Percentiles rank a stretch among this genome's conserved stretches.
These are phyloP conservation scores for Agrilus planipennis DNA, from an alignment of 1,140 invertebrate species.

Conservation along the genomic window DNA sequence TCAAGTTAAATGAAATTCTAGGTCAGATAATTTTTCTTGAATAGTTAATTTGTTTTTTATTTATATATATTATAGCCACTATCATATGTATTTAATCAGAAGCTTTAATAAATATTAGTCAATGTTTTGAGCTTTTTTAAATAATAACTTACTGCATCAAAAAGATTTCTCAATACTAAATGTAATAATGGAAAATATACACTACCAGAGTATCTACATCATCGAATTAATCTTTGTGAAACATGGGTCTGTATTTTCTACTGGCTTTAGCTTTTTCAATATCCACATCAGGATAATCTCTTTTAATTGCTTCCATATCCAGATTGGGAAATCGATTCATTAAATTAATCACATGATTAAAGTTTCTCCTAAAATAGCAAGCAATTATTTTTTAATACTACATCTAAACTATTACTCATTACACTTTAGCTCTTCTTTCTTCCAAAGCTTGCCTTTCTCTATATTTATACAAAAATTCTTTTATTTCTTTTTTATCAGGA, in stretches of 20 bases:
- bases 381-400: conserved; percentile 1
- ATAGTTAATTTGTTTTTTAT: no score
- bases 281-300: conserved; percentile 65
- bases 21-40: no score
- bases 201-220: no score
- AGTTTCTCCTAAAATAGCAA: conserved; percentile 42
- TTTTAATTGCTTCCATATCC: conserved; percentile 55
- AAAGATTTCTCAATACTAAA: no score
- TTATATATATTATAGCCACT: no score
- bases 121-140: no score
- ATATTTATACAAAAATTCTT: conserved; percentile 50
- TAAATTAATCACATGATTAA: conserved; percentile 51
- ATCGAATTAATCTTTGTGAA: no score
- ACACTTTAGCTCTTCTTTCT: conserved; percentile 43
- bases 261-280: conserved; percentile 48
- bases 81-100: no score
- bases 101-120: no score
- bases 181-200: no score
- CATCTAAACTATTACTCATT: conserved; percentile 18
- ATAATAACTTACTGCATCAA: no score
- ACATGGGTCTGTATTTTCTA: conserved; percentile 35
- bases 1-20: no score
- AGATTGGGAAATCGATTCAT: conserved; percentile 65
- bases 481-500: conserved; percentile 39
- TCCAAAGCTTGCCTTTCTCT: conserved; percentile 50